phyloP scores from a whole-genome alignment of 2,888 invertebrate species.

The Macrosiphum euphorbiae region DNA sequence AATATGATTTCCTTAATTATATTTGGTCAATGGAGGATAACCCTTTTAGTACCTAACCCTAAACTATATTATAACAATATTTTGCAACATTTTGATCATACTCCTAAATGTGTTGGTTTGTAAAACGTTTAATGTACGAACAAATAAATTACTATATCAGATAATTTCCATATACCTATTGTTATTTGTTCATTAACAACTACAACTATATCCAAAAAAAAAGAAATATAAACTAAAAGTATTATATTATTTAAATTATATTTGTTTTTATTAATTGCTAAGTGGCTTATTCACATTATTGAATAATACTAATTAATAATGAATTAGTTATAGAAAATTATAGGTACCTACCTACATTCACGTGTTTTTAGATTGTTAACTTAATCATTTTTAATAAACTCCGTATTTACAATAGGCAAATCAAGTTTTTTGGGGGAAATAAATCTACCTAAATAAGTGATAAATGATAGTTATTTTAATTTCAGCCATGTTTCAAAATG shows the following conservation, averaged over 20 bases:
- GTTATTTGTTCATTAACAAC: not conserved
- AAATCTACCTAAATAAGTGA: not conserved
- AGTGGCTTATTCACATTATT: not conserved
- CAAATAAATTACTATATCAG: not conserved
- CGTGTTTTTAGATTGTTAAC: not conserved
- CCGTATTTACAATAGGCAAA: not conserved
- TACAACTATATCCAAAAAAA: not conserved
- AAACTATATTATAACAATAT: not conserved
- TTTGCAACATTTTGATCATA: not conserved
- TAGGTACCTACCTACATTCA: not conserved
- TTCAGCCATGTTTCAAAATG: not conserved
- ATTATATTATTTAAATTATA: not conserved
- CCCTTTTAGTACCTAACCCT: not conserved
- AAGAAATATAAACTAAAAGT: not conserved
- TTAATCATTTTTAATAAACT: not conserved
- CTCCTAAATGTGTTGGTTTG: not conserved
- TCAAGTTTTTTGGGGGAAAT: not conserved
- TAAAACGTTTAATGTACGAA: not conserved
- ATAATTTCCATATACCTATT: not conserved
- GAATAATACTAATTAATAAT: not conserved
- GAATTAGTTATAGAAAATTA: not conserved
- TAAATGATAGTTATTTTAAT: not conserved
- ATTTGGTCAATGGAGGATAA: not conserved
- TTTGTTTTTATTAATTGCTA: not conserved
- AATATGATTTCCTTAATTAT: not conserved